A percentile compares a stretch with the other conserved stretches of the same genome.
These are phyloP conservation scores for Corythornis madagascariensis DNA, from an alignment of 2,113 vertebrate species.

Conservation along the genomic window DNA sequence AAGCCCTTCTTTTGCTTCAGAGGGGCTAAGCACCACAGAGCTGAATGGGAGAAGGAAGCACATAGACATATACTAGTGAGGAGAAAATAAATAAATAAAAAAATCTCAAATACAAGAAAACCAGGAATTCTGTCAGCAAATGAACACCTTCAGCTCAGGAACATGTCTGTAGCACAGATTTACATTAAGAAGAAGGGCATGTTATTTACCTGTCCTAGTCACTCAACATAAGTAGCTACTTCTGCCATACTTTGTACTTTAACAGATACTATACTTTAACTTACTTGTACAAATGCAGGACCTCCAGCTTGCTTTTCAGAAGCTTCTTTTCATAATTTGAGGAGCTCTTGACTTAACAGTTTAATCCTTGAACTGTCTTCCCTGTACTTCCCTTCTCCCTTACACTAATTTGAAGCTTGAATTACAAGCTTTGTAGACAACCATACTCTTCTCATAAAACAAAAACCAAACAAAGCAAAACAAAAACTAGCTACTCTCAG, in stretches of 20 bases:
- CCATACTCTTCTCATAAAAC: not conserved
- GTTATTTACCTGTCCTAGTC: not conserved
- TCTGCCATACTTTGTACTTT: not conserved
- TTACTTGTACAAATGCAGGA: not conserved
- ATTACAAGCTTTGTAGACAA: not conserved
- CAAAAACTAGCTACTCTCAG: not conserved
- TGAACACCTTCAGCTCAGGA: not conserved
- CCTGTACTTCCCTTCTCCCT: not conserved
- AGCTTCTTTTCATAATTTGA: not conserved
- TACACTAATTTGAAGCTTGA: not conserved
- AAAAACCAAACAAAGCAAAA: not conserved
- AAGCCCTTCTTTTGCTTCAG: not conserved
- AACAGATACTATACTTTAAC: no score
- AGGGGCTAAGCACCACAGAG: not conserved
- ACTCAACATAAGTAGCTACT: not conserved
- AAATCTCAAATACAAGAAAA: not conserved
- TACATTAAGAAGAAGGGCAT: not conserved
- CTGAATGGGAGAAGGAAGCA: not conserved
- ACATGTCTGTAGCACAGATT: accelerated
- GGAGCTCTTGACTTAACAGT: not conserved
- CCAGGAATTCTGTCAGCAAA: not conserved
- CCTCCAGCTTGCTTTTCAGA: not conserved
- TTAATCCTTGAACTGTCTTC: not conserved
- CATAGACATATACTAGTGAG: accelerated
- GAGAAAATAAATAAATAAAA: not conserved